Evolutionary conservation across 2,797 vertebrate genomes (phyloP).

Genomic region (Scleropages formosus): DNA sequence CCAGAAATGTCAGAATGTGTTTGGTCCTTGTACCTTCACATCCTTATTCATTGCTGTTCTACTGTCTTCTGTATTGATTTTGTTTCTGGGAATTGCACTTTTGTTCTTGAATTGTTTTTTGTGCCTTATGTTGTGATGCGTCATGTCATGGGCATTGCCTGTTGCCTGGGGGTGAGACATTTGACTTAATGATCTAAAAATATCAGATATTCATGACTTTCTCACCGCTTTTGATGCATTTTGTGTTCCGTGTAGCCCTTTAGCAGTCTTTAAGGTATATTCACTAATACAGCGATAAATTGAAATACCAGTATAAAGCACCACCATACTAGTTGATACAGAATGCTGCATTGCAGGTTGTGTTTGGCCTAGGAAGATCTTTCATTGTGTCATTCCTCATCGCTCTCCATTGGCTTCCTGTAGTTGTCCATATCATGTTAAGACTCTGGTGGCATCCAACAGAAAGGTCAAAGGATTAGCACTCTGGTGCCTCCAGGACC

Average conservation of each 20-base stretch:
- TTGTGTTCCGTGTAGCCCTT: constrained; percentile 15
- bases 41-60: neutral
- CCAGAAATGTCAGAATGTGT: constrained; percentile 1
- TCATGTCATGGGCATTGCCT: neutral
- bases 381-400: no score
- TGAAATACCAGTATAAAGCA: no score
- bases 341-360: no score
- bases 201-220: neutral
- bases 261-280: neutral
- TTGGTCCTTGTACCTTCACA: neutral
- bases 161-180: neutral
- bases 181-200: constrained; percentile 4
- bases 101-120: neutral
- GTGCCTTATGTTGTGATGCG: neutral
- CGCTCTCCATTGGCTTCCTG: no score
- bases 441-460: no score
- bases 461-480: no score
- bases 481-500: no score
- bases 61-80: neutral
- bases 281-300: neutral
- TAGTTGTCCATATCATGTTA: no score
- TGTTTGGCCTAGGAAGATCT: no score
- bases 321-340: no score
- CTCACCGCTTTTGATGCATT: neutral
- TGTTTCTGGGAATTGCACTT: neutral